A percentile compares a stretch with the other conserved stretches of the same genome.
Evolutionary conservation across 2,888 invertebrate genomes (phyloP).

Genomic region (Pyrgus malvae): DNA sequence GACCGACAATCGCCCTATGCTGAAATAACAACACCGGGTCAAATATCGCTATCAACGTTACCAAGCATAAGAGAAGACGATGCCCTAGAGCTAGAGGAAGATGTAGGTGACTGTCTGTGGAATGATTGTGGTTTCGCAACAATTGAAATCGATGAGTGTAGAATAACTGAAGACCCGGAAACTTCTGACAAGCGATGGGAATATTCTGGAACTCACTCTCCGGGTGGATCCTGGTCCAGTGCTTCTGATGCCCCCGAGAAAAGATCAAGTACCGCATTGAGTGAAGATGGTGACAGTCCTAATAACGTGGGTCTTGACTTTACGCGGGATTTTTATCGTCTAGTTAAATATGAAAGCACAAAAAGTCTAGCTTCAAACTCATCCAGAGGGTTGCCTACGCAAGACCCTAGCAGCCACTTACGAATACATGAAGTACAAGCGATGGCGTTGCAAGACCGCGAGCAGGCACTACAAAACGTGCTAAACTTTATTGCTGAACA

Average conservation of each 20-base stretch:
- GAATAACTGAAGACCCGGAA: constrained; percentile 72
- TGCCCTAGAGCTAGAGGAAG: constrained; percentile 87
- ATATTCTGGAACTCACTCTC: constrained; percentile 80
- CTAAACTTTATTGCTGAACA: constrained; percentile 89
- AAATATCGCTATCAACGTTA: constrained; percentile 84
- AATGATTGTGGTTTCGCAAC: constrained; percentile 87
- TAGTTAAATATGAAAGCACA: constrained; percentile 91
- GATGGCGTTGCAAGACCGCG: constrained; percentile 82
- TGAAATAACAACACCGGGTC: constrained; percentile 82
- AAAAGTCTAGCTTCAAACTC: constrained; percentile 89
- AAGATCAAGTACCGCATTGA: constrained; percentile 85
- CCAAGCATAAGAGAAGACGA: constrained; percentile 89
- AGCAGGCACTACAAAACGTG: constrained; percentile 87
- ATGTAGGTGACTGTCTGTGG: constrained; percentile 88
- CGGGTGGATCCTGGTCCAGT: constrained; percentile 84
- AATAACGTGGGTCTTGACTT: constrained; percentile 86
- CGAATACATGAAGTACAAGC: constrained; percentile 73
- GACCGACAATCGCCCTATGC: constrained; percentile 78
- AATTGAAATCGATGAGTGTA: constrained; percentile 85
- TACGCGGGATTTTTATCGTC: constrained; percentile 89
- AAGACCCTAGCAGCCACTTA: constrained; percentile 71
- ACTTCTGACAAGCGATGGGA: constrained; percentile 85
- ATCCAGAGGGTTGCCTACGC: constrained; percentile 83
- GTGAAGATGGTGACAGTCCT: constrained; percentile 86
- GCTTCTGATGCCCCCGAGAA: constrained; percentile 84